Evolutionary conservation across 2,888 invertebrate genomes (phyloP), one percentile per base, ranked within the genome.

Genomic region (Lithophane leautieri): DNA sequence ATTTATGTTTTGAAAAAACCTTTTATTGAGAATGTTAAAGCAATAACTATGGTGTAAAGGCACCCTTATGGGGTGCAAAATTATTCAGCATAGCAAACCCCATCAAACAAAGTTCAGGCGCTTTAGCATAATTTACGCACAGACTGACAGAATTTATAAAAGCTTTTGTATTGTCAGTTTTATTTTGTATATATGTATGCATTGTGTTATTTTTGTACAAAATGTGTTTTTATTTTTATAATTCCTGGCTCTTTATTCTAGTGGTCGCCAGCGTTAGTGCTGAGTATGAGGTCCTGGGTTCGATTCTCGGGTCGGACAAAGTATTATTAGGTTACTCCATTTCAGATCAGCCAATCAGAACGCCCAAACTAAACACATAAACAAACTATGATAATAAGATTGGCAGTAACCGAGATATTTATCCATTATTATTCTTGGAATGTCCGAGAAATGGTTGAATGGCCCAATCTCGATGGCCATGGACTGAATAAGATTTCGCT

Each of bases 61-160:
- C 22, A 66, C 34, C 66, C 69, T 77, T 68, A 60, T 61, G 56
- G 47, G 60, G 81, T 70, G 42, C 73, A 52, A 70, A 81, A 81
- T 82, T 82, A 82, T 82, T 80, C 71, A 71, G 56, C 56, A 58
- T 76, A 16, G 61, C 42, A 71, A 81, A 83, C 70, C 77, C 81
- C 25, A 84, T 84, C 82, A 77, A 42, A 73, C 84, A 73, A 82
- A 84, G 77, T 82, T 84, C 63, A 63, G 67, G 9, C 60, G 77
- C 73, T 82, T 80, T 82, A 81, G 65, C 84, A 82, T 82, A 82
- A 84, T 82, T 84, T 77, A 77, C 73, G 73, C 65, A 73, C 81
- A 77, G 77, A 70, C 72, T 19, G 71, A 78, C 50, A 63, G 63
- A 76, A 83, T 54, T 80, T 70, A n/a, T 84, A 62, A 65, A 81